Base-by-base conservation (phyloP, 2,888 invertebrate species). In the Machimus atricapillus region DNA sequence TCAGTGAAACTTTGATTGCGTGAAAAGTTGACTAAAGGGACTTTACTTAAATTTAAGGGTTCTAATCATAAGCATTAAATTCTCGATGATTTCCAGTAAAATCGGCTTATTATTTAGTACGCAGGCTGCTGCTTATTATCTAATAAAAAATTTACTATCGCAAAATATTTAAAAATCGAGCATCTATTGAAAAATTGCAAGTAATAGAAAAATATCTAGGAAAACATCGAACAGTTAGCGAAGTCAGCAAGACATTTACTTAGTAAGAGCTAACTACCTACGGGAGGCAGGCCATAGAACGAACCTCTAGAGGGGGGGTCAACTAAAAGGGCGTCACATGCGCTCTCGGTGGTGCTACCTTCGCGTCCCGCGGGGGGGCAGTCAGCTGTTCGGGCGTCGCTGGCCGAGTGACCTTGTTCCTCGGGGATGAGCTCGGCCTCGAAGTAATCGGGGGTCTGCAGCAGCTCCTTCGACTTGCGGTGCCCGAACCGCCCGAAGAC, bases 401-500 rank as follows among this genome's bases (percentile, higher is more conserved):
- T 31, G 56, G 7, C 34, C 31, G 81, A 81, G 5, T 81, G 81
- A 40, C 83, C 83, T 27, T 14, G 83, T 16, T 66, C 66, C 83
- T 76, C 76, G n/a, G 16, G 34, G 76, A 34, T 74, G 31, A 46
- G 40, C 43, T 74, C 74, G 46, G 16, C 73, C 14, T 85, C 43
- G 9, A 66, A 12, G 2, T 37, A 23, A 1, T 83, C 82, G 19
- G 73, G 1, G 8, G 83, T 6, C 23, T 76, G 74, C 7, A 86
- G 37, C 9, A 78, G 90, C 82, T 91, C 91, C 87, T 90, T 91
- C 31, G 90, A 89, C 88, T 91, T 91, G 88, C 90, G 91, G 87
- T 90, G 90, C 23, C 91, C 90, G 83, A 92, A 90, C 46, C 91
- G 91, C 86, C 90, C 90, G 87, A 92, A 91, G 88, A 91, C 90